Conservation (phyloP, 2,888 invertebrate species). For the Lithophane semibrunnea region DNA sequence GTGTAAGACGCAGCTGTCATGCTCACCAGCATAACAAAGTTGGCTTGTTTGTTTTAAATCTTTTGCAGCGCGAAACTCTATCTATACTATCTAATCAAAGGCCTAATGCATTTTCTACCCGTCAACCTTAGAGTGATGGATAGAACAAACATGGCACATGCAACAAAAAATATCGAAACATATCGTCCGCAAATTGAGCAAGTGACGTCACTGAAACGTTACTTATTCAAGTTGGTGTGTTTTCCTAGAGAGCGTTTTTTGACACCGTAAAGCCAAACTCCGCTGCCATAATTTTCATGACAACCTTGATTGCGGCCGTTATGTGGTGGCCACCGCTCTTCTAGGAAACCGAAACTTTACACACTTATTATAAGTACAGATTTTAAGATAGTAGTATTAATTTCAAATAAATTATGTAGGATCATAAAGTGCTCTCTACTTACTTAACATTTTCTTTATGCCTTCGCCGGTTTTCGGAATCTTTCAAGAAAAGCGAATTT, state of each 20-base stretch:
- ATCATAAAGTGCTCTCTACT: conserved; percentile 13
- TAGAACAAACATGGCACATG: background rate
- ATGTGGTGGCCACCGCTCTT: background rate
- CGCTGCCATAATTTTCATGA: background rate
- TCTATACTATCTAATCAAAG: too few species aligned
- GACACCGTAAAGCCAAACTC: background rate
- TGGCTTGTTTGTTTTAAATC: too few species aligned
- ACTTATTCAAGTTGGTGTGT: background rate
- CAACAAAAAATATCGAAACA: background rate
- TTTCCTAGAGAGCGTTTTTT: too few species aligned
- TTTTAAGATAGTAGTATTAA: background rate
- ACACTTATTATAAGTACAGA: background rate
- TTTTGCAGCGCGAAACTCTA: too few species aligned
- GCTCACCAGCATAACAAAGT: too few species aligned
- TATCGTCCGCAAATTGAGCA: background rate
- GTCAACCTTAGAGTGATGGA: background rate
- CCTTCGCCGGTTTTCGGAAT: background rate
- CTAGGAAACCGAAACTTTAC: background rate
- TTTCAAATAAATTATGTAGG: conserved; percentile 5
- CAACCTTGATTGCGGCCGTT: background rate
- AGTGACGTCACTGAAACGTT: background rate
- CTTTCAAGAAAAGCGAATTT: conserved; percentile 6
- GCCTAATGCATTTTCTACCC: background rate
- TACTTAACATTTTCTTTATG: background rate
- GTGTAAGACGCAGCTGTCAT: too few species aligned